Percentiles rank a stretch among this genome's conserved stretches.
phyloP scores from a whole-genome alignment of 2,113 vertebrate species.

The Catharus minimus region DNA sequence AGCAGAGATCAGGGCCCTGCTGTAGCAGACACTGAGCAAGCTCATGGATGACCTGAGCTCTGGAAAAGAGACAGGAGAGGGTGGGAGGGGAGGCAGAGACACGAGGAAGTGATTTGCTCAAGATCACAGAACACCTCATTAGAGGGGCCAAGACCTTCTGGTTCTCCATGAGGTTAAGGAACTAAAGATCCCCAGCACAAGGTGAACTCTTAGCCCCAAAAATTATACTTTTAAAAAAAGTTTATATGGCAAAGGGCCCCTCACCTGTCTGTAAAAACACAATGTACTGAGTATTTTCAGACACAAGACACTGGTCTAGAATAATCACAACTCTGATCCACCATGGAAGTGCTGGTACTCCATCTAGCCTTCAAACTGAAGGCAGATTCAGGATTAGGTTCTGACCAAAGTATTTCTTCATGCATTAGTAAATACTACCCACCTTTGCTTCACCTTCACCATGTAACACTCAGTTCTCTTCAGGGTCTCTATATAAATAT shows the following conservation, averaged over 20 bases:
- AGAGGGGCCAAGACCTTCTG: background rate
- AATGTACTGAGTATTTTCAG: background rate
- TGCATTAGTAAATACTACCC: background rate
- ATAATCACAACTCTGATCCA: background rate
- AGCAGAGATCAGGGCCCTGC: background rate
- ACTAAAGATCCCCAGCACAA: background rate
- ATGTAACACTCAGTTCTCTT: background rate
- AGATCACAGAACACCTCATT: conserved; percentile 1
- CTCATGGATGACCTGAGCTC: background rate
- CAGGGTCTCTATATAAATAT: background rate
- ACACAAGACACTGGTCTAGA: background rate
- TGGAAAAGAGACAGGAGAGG: background rate
- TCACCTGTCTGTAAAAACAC: background rate
- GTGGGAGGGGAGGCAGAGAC: background rate
- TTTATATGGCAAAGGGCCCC: background rate
- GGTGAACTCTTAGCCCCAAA: background rate
- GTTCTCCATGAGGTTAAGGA: background rate
- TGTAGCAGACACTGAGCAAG: background rate
- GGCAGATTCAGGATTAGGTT: background rate
- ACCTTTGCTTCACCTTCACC: background rate
- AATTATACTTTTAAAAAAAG: background rate
- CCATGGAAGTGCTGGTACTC: background rate
- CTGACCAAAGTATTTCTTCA: background rate
- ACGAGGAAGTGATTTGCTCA: background rate
- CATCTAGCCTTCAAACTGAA: background rate